phyloP scores from a whole-genome alignment of 2,113 vertebrate genomes.

The Sphaerodactylus townsendi region DNA sequence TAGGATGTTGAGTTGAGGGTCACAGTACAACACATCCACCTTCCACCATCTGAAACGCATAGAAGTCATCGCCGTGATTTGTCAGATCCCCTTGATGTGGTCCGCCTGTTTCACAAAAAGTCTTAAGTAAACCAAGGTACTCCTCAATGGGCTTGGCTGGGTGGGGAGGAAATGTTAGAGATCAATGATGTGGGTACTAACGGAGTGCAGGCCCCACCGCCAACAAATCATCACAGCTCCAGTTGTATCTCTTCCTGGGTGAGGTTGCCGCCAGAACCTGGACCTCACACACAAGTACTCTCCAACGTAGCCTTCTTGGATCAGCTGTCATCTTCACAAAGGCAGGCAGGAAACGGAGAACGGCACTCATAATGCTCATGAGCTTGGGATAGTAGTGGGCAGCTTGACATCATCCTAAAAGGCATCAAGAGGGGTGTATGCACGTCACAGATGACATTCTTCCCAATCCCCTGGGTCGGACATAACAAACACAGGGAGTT shows the following conservation, averaged over 20 bases:
- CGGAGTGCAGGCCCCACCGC: constrained; percentile 95
- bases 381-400: constrained; percentile 99
- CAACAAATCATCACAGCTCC: constrained; percentile 98
- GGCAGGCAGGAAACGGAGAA: constrained; percentile 93
- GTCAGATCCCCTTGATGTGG: constrained; percentile 95
- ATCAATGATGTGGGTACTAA: constrained; percentile 98
- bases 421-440: constrained; percentile 93
- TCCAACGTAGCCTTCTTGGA: constrained; percentile 94
- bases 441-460: constrained; percentile 98
- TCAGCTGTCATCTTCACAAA: constrained; percentile 96
- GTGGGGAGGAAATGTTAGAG: constrained; percentile 94
- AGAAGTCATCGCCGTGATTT: constrained; percentile 99
- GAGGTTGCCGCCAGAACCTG: constrained; percentile 94
- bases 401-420: constrained; percentile 97
- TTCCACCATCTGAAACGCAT: constrained; percentile 98
- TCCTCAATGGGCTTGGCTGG: constrained; percentile 91
- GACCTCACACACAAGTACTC: constrained; percentile 95
- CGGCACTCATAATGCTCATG: constrained; percentile 98
- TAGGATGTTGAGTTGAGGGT: constrained; percentile 96
- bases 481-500: background rate
- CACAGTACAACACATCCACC: constrained; percentile 92
- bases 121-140: constrained; percentile 95
- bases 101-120: constrained; percentile 97
- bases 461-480: constrained; percentile 90
- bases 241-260: constrained; percentile 99